Evolutionary conservation across 2,797 vertebrate genomes (phyloP).

Genomic region (Tiaroga cobitis): DNA sequence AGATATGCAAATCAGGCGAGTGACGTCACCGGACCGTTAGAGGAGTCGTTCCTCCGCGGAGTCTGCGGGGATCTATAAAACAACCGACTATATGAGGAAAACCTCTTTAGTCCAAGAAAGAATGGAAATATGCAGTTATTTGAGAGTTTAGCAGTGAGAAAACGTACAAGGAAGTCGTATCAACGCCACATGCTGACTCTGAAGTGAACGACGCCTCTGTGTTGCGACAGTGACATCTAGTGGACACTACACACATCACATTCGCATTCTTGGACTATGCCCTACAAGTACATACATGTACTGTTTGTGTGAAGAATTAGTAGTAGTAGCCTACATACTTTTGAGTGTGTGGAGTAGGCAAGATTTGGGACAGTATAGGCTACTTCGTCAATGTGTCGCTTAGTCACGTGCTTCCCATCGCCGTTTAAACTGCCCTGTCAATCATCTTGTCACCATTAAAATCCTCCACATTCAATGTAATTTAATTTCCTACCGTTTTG

Average conservation of each 20-base stretch:
- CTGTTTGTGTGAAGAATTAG: too few relatives aligned
- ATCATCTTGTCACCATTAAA: not conserved
- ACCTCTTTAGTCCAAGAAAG: not conserved
- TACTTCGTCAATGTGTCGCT: too few relatives aligned
- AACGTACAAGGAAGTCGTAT: not conserved
- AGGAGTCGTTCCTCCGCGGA: not conserved
- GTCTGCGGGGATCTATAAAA: not conserved
- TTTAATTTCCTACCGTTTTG: not conserved
- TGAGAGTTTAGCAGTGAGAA: not conserved
- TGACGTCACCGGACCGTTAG: slow-evolving; percentile 33
- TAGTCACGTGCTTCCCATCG: not conserved
- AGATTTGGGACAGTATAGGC: too few relatives aligned
- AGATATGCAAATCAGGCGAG: slow-evolving; percentile 15
- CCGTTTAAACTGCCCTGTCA: not conserved
- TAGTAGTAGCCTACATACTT: too few relatives aligned
- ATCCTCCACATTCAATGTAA: not conserved
- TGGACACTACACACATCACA: not conserved
- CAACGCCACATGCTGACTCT: not conserved
- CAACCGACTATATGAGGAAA: too few relatives aligned
- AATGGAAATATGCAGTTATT: not conserved
- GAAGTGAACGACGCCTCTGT: not conserved
- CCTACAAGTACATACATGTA: too few relatives aligned
- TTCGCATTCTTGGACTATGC: too few relatives aligned
- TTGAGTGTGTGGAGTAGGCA: too few relatives aligned
- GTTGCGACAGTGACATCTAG: slow-evolving; percentile 9